Conservation (phyloP, 2,888 invertebrate species). For the Drosophila pseudotakahashii region DNA sequence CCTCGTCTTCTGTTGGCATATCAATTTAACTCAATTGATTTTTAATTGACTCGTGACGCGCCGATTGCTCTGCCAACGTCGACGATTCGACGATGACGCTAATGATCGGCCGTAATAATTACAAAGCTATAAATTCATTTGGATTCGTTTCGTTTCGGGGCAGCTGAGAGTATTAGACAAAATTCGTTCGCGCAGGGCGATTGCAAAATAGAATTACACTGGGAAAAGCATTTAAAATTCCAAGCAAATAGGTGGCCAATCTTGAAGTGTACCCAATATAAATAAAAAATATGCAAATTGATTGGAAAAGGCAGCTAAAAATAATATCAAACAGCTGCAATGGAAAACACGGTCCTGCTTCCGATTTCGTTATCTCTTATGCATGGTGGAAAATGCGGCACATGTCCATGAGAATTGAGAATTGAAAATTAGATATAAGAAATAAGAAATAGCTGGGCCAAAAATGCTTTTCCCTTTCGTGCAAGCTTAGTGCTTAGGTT, state of each 20-base stretch:
- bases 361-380: constrained; percentile 34
- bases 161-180: constrained; percentile 19
- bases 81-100: constrained; percentile 45
- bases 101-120: constrained; percentile 63
- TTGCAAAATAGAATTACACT: neutral
- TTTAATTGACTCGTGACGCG: constrained; percentile 64
- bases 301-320: constrained; percentile 23
- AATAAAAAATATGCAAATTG: constrained; percentile 3
- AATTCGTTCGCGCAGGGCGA: constrained; percentile 4
- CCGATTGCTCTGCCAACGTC: neutral
- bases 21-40: constrained; percentile 69
- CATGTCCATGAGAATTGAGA: constrained; percentile 32
- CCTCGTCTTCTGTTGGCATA: constrained; percentile 29
- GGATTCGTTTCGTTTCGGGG: constrained; percentile 1
- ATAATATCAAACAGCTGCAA: constrained; percentile 29
- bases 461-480: constrained; percentile 19
- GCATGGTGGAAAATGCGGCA: constrained; percentile 47
- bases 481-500: constrained; percentile 38
- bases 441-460: constrained; percentile 4
- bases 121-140: constrained; percentile 65
- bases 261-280: neutral
- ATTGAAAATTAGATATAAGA: neutral
- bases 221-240: neutral
- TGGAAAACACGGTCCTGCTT: constrained; percentile 8
- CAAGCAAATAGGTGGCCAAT: neutral